Conservation (phyloP, 2,113 vertebrate genomes). For the Festucalex cinctus region DNA sequence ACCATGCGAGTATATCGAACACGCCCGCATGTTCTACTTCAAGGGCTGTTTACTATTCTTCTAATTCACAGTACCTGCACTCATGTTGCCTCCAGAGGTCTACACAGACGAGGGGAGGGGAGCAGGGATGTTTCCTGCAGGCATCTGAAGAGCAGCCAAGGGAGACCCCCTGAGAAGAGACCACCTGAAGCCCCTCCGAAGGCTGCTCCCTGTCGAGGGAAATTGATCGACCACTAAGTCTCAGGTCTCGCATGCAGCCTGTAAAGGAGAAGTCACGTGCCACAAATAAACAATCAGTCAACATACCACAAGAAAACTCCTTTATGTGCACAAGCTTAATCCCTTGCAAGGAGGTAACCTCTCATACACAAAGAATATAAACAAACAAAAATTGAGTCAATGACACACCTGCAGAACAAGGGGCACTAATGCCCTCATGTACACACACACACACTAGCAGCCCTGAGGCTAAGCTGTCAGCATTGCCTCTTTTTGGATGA, state of each 20-base stretch:
- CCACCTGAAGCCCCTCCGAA: constrained; percentile 72
- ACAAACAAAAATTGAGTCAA: constrained; percentile 15
- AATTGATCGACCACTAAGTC: constrained; percentile 77
- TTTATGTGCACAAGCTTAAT: constrained; percentile 44
- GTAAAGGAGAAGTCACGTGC: constrained; percentile 8
- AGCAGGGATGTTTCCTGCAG: constrained; percentile 81
- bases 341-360: constrained; percentile 16
- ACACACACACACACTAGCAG: constrained; percentile 50
- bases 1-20: neutral
- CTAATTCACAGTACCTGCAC: constrained; percentile 77
- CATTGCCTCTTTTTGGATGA: constrained; percentile 26
- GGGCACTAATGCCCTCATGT: constrained; percentile 3
- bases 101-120: constrained; percentile 77
- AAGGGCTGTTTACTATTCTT: neutral
- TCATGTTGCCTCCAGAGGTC: constrained; percentile 87
- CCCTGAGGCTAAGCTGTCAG: constrained; percentile 56
- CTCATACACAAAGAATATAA: constrained; percentile 19
- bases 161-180: constrained; percentile 76
- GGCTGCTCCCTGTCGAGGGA: constrained; percentile 69
- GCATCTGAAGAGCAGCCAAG: constrained; percentile 81
- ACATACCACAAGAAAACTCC: constrained; percentile 38
- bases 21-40: constrained; percentile 10
- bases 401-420: constrained; percentile 36
- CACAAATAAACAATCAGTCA: constrained; percentile 29
- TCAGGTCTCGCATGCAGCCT: constrained; percentile 85